phyloP scores from a whole-genome alignment of 92 coral and sea anemone species.

The Blastomussa wellsi region DNA sequence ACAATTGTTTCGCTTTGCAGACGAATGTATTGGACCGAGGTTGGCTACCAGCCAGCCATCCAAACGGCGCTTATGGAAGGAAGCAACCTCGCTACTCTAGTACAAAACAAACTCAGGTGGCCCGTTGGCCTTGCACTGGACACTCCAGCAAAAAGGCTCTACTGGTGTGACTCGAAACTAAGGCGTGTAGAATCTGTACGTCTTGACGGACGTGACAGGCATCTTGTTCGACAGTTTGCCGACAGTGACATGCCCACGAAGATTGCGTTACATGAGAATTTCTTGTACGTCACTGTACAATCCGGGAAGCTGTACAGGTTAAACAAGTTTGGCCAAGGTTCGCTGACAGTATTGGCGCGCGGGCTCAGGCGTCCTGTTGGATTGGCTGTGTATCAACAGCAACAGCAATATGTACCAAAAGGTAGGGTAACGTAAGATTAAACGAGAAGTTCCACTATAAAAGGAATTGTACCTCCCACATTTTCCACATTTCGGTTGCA shows the following conservation, averaged over 20 bases:
- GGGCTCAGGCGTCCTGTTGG: constrained; percentile 69
- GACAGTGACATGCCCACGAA: constrained; percentile 60
- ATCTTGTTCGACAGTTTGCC: constrained; percentile 41
- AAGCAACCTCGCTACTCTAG: constrained; percentile 58
- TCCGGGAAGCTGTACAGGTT: constrained; percentile 63
- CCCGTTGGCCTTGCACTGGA: constrained; percentile 88
- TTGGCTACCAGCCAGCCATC: constrained; percentile 79
- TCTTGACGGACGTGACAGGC: constrained; percentile 68
- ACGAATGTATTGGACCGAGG: constrained; percentile 83
- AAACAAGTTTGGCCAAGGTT: constrained; percentile 81
- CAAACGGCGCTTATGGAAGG: constrained; percentile 81
- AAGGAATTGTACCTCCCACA: too few species aligned
- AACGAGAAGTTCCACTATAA: too few species aligned
- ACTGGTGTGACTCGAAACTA: constrained; percentile 84
- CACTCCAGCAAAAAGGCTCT: constrained; percentile 59
- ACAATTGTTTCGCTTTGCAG: constrained; percentile 34
- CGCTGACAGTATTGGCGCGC: constrained; percentile 47
- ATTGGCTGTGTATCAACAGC: constrained; percentile 74
- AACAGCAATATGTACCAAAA: constrained; percentile 60
- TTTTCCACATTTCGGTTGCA: too few species aligned
- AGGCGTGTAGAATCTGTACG: constrained; percentile 63
- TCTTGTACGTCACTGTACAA: constrained; percentile 65
- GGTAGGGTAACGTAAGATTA: constrained; percentile 35
- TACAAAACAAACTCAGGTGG: constrained; percentile 62
- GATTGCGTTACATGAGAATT: constrained; percentile 78